Base-by-base conservation (phyloP, 37 sponge, comb jelly and placozoan species). In the Lycopodina hypogea region DNA sequence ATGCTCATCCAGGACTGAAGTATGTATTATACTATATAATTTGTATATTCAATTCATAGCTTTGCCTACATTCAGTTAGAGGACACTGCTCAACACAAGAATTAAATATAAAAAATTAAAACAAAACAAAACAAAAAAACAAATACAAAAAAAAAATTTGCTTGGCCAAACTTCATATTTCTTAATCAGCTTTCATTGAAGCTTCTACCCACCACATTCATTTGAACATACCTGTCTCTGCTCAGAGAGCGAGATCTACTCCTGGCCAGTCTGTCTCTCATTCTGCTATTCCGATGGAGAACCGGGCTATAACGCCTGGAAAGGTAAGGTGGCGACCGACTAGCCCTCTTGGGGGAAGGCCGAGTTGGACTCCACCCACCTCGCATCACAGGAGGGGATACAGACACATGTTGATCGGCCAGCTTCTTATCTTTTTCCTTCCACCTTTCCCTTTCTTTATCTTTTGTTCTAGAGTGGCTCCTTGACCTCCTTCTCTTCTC, bases 181-280 rank as follows among this genome's bases (percentile, higher is more conserved):
- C n/a, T n/a, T n/a, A n/a, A n/a, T n/a, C n/a, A n/a, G n/a, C n/a
- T n/a, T n/a, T n/a, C n/a, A n/a, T n/a, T n/a, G n/a, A n/a, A n/a
- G n/a, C n/a, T n/a, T n/a, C n/a, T n/a, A n/a, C n/a, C n/a, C n/a
- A n/a, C n/a, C n/a, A n/a, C n/a, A n/a, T n/a, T n/a, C n/a, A n/a
- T n/a, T n/a, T n/a, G n/a, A n/a, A n/a, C n/a, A n/a, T 48, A 77
- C 83, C 78, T 88, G 35, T 88, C 82, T 52, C 75, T 63, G 42
- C 76, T 69, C 34, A 65, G 78, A 32, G 66, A 65, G 33, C 66
- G 66, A 65, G 66, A 65, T 30, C 66, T 65, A 32, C 66, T 65
- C 30, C 66, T 65, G 26, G 66, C 34, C 30, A 65, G 17, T 34
- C 66, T 65, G 12, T 65, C 66, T 30, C 66, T 24, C 17, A 65